phyloP scores from a whole-genome alignment of 1,140 invertebrate species.

The Drosophila pandora region DNA sequence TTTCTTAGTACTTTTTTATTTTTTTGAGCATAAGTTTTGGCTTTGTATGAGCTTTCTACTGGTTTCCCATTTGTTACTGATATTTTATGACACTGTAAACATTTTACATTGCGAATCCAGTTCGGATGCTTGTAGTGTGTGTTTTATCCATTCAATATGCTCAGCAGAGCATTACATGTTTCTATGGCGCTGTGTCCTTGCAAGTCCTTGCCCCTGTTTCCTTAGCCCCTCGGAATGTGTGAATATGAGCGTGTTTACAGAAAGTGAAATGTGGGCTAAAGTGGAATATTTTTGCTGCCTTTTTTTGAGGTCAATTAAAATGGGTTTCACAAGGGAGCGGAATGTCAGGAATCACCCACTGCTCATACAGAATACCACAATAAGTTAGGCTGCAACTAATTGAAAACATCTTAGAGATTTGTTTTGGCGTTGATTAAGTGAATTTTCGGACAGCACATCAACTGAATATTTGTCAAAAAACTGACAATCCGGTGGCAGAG shows the following conservation, averaged over 20 bases:
- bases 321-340: background rate
- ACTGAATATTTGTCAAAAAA: constrained; percentile 66
- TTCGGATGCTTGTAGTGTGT: constrained; percentile 21
- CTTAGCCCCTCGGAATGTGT: background rate
- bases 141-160: constrained; percentile 56
- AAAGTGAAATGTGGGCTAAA: constrained; percentile 24
- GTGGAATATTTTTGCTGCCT: constrained; percentile 8
- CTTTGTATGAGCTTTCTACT: constrained; percentile 25
- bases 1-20: constrained; percentile 36
- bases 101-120: constrained; percentile 64
- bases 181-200: constrained; percentile 53
- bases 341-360: constrained; percentile 37
- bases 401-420: constrained; percentile 74
- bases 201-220: constrained; percentile 26
- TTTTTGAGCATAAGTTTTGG: constrained; percentile 11
- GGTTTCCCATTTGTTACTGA: constrained; percentile 69
- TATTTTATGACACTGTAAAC: constrained; percentile 81
- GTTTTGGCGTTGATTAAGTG: constrained; percentile 65
- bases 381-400: constrained; percentile 71
- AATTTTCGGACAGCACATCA: constrained; percentile 52
- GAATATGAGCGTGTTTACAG: constrained; percentile 35
- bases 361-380: constrained; percentile 32
- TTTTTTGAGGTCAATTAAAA: constrained; percentile 51
- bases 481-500: constrained; percentile 53
- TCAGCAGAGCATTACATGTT: constrained; percentile 56